Conservation (phyloP, 2,797 vertebrate species). For the Synaphobranchus kaupii region DNA sequence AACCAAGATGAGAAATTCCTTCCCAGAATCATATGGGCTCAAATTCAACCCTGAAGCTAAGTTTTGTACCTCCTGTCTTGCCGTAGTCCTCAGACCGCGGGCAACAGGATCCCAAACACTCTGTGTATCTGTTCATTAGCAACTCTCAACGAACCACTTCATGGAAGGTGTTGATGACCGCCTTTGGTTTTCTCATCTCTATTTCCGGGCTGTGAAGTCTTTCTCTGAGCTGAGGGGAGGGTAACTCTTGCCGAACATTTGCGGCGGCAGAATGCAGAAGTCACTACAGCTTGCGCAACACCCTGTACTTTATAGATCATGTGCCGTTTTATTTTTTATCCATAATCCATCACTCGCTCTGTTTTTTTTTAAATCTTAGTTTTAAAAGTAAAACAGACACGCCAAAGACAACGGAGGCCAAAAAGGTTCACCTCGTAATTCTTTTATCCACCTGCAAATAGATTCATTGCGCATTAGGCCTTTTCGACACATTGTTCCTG, state of each 20-base stretch:
- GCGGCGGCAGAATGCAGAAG: neutral
- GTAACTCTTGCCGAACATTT: neutral
- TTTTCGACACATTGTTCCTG: neutral
- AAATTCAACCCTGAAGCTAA: neutral
- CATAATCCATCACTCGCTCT: neutral
- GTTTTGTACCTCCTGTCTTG: neutral
- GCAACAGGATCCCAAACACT: neutral
- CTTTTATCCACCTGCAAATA: neutral
- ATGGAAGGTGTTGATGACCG: conserved; percentile 30
- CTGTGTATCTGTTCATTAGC: conserved; percentile 28
- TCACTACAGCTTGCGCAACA: neutral
- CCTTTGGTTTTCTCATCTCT: conserved; percentile 20
- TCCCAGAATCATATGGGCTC: neutral
- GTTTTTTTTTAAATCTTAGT: neutral
- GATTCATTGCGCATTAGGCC: neutral
- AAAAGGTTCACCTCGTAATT: neutral
- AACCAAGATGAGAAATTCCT: neutral
- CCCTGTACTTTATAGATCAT: neutral
- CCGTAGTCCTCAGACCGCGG: neutral
- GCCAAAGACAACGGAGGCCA: neutral
- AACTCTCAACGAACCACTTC: neutral
- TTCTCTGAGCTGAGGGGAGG: conserved; percentile 10
- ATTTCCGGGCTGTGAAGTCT: conserved; percentile 32
- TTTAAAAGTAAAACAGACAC: neutral
- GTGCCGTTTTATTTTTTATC: neutral